Evolutionary conservation across 1,140 invertebrate species (phyloP).

Genomic region (Drosophila nikananu): DNA sequence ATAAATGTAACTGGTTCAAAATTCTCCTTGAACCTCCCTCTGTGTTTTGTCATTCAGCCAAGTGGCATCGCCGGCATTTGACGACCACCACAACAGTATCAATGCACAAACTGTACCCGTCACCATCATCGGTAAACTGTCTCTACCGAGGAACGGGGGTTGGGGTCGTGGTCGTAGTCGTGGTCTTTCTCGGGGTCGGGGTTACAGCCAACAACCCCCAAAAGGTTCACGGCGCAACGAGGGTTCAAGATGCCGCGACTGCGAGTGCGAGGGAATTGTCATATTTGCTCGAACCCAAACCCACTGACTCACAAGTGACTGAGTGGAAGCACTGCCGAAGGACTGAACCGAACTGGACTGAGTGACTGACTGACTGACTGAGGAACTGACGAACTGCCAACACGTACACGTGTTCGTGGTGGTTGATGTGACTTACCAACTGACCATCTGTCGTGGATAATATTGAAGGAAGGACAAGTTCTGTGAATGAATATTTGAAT

Average conservation of each 20-base stretch:
- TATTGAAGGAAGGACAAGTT: conserved; percentile 22
- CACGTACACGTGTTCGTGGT: conserved; percentile 57
- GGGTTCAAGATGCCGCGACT: conserved; percentile 72
- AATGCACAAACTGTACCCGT: conserved; percentile 81
- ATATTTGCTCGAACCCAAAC: conserved; percentile 57
- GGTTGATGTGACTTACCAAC: conserved; percentile 77
- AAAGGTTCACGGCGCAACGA: conserved; percentile 46
- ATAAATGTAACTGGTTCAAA: too few species aligned
- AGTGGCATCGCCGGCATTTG: conserved; percentile 65
- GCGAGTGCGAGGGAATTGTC: conserved; percentile 66
- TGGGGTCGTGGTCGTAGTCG: conserved; percentile 25
- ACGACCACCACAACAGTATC: conserved; percentile 81
- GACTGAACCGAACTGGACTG: conserved; percentile 29
- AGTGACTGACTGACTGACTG: conserved; percentile 31
- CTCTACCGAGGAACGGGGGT: conserved; percentile 14
- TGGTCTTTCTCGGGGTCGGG: conserved; percentile 19
- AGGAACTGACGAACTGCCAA: conserved; percentile 54
- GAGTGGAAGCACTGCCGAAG: conserved; percentile 44
- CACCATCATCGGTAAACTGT: conserved; percentile 61
- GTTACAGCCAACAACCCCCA: conserved; percentile 64
- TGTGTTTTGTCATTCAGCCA: conserved; percentile 64
- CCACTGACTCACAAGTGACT: conserved; percentile 63
- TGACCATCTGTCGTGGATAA: conserved; percentile 76
- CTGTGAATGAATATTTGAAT: background rate
- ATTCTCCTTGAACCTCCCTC: conserved; percentile 1